Conservation (phyloP, 53 echinoderm and acorn worm genomes). For the Patiria pectinifera region DNA sequence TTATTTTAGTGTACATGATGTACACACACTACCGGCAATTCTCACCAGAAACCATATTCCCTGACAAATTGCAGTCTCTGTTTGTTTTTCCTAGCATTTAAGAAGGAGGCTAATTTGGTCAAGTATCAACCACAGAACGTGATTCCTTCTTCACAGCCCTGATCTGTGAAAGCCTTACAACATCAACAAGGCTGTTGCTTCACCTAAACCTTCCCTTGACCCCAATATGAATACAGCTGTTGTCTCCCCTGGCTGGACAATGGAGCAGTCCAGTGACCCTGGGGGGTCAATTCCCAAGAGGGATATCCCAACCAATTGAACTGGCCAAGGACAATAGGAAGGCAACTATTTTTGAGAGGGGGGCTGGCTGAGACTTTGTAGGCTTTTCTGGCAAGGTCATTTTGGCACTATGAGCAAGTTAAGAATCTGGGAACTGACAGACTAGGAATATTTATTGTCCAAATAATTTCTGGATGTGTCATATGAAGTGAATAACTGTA, state of each 20-base stretch:
- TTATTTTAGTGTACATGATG: too few species aligned
- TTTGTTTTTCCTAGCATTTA: too few species aligned
- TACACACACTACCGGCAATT: too few species aligned
- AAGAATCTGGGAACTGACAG: not conserved
- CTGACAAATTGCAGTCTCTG: too few species aligned
- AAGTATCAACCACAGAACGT: not conserved
- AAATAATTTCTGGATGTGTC: not conserved
- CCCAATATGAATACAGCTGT: not conserved
- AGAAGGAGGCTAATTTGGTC: not conserved
- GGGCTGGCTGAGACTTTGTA: not conserved
- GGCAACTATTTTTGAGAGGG: not conserved
- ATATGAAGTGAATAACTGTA: not conserved
- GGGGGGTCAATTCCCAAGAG: conserved; percentile 45
- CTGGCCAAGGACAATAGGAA: conserved; percentile 43
- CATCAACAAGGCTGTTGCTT: conserved; percentile 6
- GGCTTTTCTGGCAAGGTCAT: not conserved
- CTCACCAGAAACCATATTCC: too few species aligned
- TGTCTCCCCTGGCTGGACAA: conserved; percentile 24
- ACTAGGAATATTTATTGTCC: not conserved
- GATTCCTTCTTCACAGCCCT: not conserved
- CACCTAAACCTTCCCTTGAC: not conserved
- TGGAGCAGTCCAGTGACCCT: conserved; percentile 59
- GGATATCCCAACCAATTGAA: conserved; percentile 25
- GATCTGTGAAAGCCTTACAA: not conserved
- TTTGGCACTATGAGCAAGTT: not conserved